A percentile compares a stretch with the other conserved stretches of the same genome.
phyloP scores from a whole-genome alignment of 2,888 invertebrate species.

The Xestoiulus laeticollis region DNA sequence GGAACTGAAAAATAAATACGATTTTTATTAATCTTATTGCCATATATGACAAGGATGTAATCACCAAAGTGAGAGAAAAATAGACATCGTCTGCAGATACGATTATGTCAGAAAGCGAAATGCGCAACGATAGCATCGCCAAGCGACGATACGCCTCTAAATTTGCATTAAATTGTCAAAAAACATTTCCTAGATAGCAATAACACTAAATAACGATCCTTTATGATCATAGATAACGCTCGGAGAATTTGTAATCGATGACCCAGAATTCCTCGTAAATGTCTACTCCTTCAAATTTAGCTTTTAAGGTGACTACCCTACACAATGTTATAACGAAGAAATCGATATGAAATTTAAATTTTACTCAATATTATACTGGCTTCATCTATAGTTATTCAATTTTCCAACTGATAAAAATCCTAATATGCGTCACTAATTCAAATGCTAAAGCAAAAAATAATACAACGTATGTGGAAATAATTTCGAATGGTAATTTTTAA shows the following conservation, averaged over 20 bases:
- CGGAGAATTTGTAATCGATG: not conserved
- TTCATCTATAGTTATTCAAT: no score
- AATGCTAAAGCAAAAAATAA: not conserved
- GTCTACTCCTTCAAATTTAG: not conserved
- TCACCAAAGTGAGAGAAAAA: not conserved
- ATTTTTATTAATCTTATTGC: not conserved
- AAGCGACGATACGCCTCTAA: not conserved
- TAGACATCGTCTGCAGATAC: not conserved
- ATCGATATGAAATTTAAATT: no score
- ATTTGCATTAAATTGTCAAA: constrained; percentile 20
- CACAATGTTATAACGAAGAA: not conserved
- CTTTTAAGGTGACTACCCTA: not conserved
- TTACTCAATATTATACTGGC: no score
- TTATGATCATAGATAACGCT: not conserved
- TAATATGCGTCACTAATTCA: not conserved
- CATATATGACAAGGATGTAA: not conserved
- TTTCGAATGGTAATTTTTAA: not conserved
- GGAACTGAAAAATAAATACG: constrained; percentile 70
- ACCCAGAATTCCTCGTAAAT: not conserved
- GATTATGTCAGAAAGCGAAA: not conserved
- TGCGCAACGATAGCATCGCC: not conserved
- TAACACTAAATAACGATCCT: not conserved
- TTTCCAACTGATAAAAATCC: no score
- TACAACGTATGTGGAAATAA: not conserved
- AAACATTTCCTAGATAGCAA: not conserved